Evolutionary conservation across 2,888 invertebrate genomes (phyloP).

Genomic region (Tiliacea citrago): DNA sequence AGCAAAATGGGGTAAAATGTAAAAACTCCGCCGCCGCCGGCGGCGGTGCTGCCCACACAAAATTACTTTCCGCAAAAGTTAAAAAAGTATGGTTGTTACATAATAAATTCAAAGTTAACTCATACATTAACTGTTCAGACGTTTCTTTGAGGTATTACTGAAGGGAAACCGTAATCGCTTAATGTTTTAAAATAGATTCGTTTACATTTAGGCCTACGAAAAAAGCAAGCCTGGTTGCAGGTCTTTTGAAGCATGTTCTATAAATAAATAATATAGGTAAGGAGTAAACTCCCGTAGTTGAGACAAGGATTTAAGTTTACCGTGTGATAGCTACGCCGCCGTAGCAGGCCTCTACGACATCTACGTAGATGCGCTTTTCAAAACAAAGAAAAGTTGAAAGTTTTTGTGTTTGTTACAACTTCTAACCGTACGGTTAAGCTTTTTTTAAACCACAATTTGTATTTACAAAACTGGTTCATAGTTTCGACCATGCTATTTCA

Average conservation of each 20-base stretch:
- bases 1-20: slow-evolving; percentile 17
- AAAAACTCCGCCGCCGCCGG: slow-evolving; percentile 2
- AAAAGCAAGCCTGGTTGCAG: neutral
- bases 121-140: slow-evolving; percentile 23
- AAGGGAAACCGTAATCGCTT: slow-evolving; percentile 14
- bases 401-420: neutral
- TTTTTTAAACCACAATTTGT: neutral
- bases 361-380: neutral
- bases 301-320: slow-evolving; percentile 3
- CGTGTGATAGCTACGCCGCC: slow-evolving; percentile 5
- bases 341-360: slow-evolving; percentile 10
- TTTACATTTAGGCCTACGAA: slow-evolving; percentile 25
- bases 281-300: slow-evolving; percentile 16
- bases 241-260: slow-evolving; percentile 22
- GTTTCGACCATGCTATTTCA: neutral
- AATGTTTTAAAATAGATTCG: slow-evolving; percentile 16
- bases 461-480: neutral
- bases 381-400: slow-evolving; percentile 5
- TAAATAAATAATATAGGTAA: slow-evolving; percentile 20
- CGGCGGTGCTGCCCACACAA: slow-evolving; percentile 19
- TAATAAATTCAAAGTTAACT: slow-evolving; percentile 38
- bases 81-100: slow-evolving; percentile 14
- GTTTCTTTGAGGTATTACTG: slow-evolving; percentile 24
- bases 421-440: neutral
- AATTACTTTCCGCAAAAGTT: slow-evolving; percentile 28